Evolutionary conservation across 2,888 invertebrate genomes (phyloP).

Genomic region (Tipula helvola): DNA sequence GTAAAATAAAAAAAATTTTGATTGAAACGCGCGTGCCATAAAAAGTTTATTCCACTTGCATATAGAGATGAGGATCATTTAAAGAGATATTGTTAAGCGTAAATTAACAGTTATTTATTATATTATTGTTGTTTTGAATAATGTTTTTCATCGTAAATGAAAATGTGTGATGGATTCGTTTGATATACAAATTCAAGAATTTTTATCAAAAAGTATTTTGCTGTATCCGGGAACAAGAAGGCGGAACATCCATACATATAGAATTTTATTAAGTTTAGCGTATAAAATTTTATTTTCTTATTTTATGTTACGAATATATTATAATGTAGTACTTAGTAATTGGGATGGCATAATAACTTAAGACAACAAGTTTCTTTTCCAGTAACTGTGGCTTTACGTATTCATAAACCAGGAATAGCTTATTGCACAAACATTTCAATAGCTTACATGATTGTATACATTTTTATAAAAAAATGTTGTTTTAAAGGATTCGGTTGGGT

Average conservation of each 20-base stretch:
- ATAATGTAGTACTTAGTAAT: neutral
- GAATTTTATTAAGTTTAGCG: neutral
- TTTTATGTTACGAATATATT: neutral
- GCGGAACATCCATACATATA: conserved; percentile 11
- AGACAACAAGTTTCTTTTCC: too few species aligned
- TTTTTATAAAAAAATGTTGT: too few species aligned
- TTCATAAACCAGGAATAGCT: too few species aligned
- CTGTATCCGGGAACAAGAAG: conserved; percentile 18
- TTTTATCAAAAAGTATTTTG: conserved; percentile 15
- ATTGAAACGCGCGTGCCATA: conserved; percentile 4
- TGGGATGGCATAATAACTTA: neutral
- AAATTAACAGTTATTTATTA: neutral
- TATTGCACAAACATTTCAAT: too few species aligned
- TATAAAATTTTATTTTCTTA: neutral
- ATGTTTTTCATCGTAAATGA: neutral
- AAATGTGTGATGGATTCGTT: neutral
- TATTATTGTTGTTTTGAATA: neutral
- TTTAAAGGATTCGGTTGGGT: too few species aligned
- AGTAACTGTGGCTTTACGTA: too few species aligned
- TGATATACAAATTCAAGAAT: neutral
- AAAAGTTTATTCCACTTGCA: conserved; percentile 8
- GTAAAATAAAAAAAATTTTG: neutral
- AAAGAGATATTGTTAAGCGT: neutral
- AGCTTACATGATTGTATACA: too few species aligned
- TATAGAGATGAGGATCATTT: neutral